Percentiles rank a stretch among this genome's conserved stretches.
phyloP scores from a whole-genome alignment of 2,797 vertebrate species.

The Setipinna tenuifilis region DNA sequence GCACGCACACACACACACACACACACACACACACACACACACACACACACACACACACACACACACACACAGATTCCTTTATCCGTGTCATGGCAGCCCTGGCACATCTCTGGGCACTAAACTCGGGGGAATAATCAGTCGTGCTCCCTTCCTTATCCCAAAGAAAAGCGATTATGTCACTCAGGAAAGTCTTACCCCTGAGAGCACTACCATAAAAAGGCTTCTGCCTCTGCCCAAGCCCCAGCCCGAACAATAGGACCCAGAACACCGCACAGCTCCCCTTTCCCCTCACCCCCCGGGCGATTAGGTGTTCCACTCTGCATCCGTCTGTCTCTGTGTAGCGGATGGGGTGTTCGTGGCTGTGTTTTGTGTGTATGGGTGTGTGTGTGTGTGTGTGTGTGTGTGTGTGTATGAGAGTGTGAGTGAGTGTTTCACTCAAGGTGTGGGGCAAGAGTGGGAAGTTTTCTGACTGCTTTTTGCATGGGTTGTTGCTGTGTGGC shows the following conservation, averaged over 20 bases:
- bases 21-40: neutral
- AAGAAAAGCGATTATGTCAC: constrained; percentile 49
- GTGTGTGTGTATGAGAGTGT: neutral
- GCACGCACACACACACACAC: neutral
- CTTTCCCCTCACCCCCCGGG: neutral
- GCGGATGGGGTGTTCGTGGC: too few species aligned
- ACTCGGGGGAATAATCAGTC: constrained; percentile 35
- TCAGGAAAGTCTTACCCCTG: constrained; percentile 48
- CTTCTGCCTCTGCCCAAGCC: neutral
- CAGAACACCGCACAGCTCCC: neutral
- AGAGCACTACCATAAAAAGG: constrained; percentile 48
- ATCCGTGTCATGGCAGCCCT: constrained; percentile 23
- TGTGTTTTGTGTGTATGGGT: too few species aligned
- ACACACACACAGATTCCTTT: neutral
- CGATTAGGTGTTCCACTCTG: neutral
- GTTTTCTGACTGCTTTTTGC: neutral
- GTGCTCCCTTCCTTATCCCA: constrained; percentile 29
- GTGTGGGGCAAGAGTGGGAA: neutral
- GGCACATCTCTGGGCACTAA: constrained; percentile 3
- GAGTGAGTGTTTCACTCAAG: neutral
- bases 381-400: too few species aligned
- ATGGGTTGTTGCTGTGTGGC: neutral
- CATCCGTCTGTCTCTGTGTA: neutral
- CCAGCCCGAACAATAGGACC: neutral
- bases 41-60: neutral